Conservation (phyloP, 2,113 vertebrate species). For the Hipposideros armiger region DNA sequence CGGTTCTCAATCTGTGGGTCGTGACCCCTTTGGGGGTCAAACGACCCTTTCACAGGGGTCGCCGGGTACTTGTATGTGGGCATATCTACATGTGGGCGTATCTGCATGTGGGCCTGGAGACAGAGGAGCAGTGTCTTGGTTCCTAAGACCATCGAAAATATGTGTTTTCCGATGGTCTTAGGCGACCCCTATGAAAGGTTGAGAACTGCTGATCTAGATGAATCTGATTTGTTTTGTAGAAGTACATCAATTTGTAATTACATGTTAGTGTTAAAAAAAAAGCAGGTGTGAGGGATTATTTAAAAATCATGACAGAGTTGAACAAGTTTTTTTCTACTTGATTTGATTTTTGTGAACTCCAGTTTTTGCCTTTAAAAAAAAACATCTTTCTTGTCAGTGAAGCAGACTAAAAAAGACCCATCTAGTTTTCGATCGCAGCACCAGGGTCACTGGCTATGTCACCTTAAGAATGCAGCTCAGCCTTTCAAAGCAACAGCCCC, state of each 20-base stretch:
- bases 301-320: background rate
- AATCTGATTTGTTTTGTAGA: background rate
- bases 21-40: no score
- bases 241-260: constrained; percentile 14
- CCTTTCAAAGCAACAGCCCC: background rate
- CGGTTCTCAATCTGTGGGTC: no score
- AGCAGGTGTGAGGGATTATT: background rate
- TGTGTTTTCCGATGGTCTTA: no score
- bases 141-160: no score
- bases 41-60: no score
- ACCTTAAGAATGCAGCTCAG: background rate
- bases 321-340: background rate
- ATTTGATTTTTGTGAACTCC: constrained; percentile 10
- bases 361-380: background rate
- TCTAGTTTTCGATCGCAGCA: background rate
- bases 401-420: background rate
- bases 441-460: background rate
- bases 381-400: background rate
- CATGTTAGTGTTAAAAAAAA: background rate
- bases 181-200: no score
- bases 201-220: background rate
- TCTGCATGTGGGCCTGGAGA: no score
- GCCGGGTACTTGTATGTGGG: no score
- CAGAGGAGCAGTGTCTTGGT: no score
- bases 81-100: no score